These are phyloP conservation scores for Limnephilus auricula DNA, from an alignment of 2,888 invertebrate genomes.

Conservation along the genomic window DNA sequence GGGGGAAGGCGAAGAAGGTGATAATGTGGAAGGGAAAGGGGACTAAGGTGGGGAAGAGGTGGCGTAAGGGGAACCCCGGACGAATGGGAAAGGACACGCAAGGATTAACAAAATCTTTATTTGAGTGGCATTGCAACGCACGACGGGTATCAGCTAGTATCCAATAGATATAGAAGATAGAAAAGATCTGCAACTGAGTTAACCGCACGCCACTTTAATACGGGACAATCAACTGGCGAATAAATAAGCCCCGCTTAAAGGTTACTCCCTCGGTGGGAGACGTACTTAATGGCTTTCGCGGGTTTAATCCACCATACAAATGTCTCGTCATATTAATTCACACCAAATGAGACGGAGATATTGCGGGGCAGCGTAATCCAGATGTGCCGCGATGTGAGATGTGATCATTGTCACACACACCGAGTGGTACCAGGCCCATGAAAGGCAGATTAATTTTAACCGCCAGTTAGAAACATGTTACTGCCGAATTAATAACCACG, in stretches of 20 bases:
- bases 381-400: not conserved
- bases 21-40: too few species aligned
- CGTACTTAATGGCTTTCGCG: constrained; percentile 30
- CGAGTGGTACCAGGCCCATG: not conserved
- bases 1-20: too few species aligned
- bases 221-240: constrained; percentile 27
- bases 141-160: too few species aligned
- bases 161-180: too few species aligned
- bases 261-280: constrained; percentile 29
- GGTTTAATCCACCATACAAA: constrained; percentile 28
- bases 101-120: too few species aligned
- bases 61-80: too few species aligned
- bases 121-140: too few species aligned
- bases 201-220: not conserved
- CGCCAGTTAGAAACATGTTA: not conserved
- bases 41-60: too few species aligned
- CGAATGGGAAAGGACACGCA: too few species aligned
- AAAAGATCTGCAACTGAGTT: not conserved
- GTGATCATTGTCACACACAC: constrained; percentile 9
- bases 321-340: constrained; percentile 49
- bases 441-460: not conserved
- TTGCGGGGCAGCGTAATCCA: constrained; percentile 4
- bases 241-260: constrained; percentile 40
- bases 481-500: not conserved
- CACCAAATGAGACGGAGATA: constrained; percentile 29